Evolutionary conservation across 2,113 vertebrate genomes (phyloP).

Genomic region (Columba janthina): DNA sequence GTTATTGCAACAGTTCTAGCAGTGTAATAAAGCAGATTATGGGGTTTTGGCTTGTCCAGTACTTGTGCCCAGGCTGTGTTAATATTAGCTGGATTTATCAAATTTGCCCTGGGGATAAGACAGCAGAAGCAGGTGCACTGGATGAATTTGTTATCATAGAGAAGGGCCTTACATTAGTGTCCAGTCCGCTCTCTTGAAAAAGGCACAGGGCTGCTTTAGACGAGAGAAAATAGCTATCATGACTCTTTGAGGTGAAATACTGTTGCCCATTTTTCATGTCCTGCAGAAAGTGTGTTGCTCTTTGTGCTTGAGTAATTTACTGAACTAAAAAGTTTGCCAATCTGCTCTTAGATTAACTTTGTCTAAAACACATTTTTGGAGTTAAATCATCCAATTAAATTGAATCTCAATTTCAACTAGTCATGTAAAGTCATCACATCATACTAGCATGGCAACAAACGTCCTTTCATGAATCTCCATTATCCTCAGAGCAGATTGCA

Average conservation of each 20-base stretch:
- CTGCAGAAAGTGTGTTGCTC: not conserved
- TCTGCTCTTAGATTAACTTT: not conserved
- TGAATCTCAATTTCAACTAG: not conserved
- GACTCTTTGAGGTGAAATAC: not conserved
- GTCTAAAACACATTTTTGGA: not conserved
- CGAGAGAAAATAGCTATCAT: not conserved
- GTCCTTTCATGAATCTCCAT: not conserved
- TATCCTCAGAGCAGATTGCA: not conserved
- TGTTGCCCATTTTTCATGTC: not conserved
- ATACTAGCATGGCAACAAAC: slow-evolving; percentile 1
- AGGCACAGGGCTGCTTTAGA: not conserved
- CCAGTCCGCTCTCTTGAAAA: not conserved
- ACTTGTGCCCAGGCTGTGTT: not conserved
- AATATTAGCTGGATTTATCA: not conserved
- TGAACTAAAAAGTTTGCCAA: not conserved
- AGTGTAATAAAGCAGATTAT: not conserved
- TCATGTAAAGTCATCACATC: not conserved
- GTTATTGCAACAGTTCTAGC: not conserved
- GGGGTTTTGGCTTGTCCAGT: not conserved
- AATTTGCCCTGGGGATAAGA: not conserved
- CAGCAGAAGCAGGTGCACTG: not conserved
- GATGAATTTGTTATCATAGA: not conserved
- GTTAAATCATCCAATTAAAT: not conserved
- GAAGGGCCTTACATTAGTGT: not conserved
- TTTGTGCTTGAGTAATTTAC: slow-evolving; percentile 4